Evolutionary conservation across 1,140 invertebrate genomes (phyloP).

Genomic region (Pseudachorutes palmiensis): DNA sequence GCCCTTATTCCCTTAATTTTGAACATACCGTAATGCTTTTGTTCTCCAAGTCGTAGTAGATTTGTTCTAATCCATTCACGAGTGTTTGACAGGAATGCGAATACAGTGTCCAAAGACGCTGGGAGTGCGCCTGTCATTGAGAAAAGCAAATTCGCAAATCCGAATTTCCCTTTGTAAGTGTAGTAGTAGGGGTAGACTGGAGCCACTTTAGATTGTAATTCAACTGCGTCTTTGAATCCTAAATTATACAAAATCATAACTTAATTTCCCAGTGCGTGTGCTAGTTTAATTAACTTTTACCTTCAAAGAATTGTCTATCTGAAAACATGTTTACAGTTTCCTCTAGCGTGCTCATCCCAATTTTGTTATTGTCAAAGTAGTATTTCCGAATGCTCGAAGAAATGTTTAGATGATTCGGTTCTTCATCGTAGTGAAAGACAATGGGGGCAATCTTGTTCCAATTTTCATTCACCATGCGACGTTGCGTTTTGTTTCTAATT

Average conservation of each 20-base stretch:
- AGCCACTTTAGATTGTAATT: conserved; percentile 16
- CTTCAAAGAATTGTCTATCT: conserved; percentile 25
- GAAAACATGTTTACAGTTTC: conserved; percentile 23
- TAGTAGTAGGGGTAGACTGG: conserved; percentile 29
- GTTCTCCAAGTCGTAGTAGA: conserved; percentile 19
- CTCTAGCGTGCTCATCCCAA: conserved; percentile 1
- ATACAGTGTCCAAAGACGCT: conserved; percentile 7
- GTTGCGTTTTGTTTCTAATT: conserved; percentile 28
- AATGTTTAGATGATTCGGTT: conserved; percentile 18
- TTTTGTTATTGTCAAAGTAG: conserved; percentile 15
- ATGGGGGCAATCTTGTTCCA: conserved; percentile 29
- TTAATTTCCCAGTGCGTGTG: neutral
- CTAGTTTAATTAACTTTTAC: neutral
- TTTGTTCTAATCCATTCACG: conserved; percentile 26
- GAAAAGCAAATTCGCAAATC: conserved; percentile 26
- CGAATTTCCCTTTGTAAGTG: conserved; percentile 21
- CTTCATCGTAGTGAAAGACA: conserved; percentile 27
- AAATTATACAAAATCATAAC: neutral
- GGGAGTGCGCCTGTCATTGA: conserved; percentile 15
- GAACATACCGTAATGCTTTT: conserved; percentile 24
- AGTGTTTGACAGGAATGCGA: conserved; percentile 15
- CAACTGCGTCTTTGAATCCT: conserved; percentile 19
- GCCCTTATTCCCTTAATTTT: neutral
- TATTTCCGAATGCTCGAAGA: conserved; percentile 19
- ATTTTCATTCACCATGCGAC: conserved; percentile 24